These are phyloP conservation scores for Pangasius krempfi DNA, from an alignment of 2,797 vertebrate genomes.

Conservation along the genomic window DNA sequence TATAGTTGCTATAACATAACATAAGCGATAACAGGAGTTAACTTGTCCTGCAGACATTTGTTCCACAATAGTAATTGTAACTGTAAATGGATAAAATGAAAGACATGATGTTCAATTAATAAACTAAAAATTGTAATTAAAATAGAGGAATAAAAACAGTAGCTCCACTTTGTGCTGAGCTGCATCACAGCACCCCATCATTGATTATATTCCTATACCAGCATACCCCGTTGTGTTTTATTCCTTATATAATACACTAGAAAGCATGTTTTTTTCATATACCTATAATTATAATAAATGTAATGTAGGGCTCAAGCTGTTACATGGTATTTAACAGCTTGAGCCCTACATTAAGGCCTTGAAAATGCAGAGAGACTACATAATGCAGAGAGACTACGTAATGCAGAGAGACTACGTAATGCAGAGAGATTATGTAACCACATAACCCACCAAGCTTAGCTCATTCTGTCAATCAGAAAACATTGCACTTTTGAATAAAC, in stretches of 20 bases:
- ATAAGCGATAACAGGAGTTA: not conserved
- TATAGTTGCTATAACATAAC: not conserved
- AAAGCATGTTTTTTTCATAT: not conserved
- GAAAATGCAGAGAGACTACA: not conserved
- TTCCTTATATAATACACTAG: not conserved
- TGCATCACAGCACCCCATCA: not conserved
- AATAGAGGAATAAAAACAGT: no score
- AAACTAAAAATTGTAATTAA: not conserved
- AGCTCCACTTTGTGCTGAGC: not conserved
- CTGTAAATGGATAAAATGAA: not conserved
- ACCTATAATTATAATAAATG: not conserved
- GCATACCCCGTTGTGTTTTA: not conserved
- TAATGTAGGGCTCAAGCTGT: no score
- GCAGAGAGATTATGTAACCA: not conserved
- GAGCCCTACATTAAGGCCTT: not conserved
- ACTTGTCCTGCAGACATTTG: not conserved
- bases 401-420: not conserved
- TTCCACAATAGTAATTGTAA: not conserved
- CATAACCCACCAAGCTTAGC: not conserved
- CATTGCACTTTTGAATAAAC: not conserved
- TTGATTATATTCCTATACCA: not conserved
- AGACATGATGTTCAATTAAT: not conserved
- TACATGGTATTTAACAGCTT: not conserved
- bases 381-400: not conserved
- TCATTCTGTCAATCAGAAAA: not conserved